Percentiles rank a stretch among this genome's conserved stretches.
phyloP scores from a whole-genome alignment of 2,797 vertebrate genomes.

The Sarcophilus harrisii region DNA sequence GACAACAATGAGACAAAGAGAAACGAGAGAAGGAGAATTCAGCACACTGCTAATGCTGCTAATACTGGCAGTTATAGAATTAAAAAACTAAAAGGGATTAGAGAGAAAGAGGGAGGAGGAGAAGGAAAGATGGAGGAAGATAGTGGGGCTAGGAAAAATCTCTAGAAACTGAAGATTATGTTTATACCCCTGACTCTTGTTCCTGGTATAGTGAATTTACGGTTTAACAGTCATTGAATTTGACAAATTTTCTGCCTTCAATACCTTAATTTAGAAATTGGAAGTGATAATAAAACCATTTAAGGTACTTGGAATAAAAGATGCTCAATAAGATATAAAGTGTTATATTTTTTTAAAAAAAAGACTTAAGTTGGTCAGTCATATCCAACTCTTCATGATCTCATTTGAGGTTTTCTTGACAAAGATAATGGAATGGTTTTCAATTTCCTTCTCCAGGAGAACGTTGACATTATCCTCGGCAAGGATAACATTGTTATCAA shows the following conservation, averaged over 20 bases:
- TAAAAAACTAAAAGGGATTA: background rate
- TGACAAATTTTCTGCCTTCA: conserved; percentile 46
- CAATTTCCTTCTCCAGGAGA: no score
- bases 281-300: conserved; percentile 34
- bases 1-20: background rate
- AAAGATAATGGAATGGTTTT: no score
- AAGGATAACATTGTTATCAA: conserved; percentile 91
- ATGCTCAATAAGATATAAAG: conserved; percentile 44
- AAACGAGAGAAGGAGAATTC: background rate
- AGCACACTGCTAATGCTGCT: background rate
- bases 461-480: conserved; percentile 53
- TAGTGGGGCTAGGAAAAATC: background rate
- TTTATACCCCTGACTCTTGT: conserved; percentile 33
- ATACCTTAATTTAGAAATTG: conserved; percentile 41
- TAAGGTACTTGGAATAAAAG: conserved; percentile 24
- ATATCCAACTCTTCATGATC: no score
- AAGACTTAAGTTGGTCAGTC: no score
- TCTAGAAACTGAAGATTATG: conserved; percentile 18
- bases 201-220: conserved; percentile 48
- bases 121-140: no score
- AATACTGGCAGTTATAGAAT: background rate
- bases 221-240: background rate
- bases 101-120: background rate
- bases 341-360: conserved; percentile 6
- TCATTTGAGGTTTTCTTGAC: no score